Percentiles rank a stretch among this genome's conserved stretches.
phyloP scores from a whole-genome alignment of 2,113 vertebrate genomes.

The Pteruthius melanotis region DNA sequence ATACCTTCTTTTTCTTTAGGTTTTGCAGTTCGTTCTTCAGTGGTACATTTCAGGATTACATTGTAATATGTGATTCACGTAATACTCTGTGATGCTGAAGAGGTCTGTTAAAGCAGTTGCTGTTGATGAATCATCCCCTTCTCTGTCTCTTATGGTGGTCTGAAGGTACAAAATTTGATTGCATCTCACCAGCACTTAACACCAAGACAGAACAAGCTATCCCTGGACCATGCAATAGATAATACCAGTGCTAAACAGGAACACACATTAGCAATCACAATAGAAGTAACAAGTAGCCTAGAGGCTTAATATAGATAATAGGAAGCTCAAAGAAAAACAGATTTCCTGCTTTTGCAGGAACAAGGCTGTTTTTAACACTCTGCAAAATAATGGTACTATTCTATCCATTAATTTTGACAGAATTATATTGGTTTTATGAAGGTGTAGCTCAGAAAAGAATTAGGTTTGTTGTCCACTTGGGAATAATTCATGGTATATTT shows the following conservation, averaged over 20 bases:
- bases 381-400: not conserved
- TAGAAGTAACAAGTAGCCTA: conserved; percentile 36
- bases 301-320: conserved; percentile 37
- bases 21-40: not conserved
- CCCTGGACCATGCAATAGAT: not conserved
- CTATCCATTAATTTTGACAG: not conserved
- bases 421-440: conserved; percentile 7
- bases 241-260: not conserved
- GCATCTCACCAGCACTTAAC: not conserved
- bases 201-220: not conserved
- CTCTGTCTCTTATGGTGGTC: not conserved
- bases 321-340: not conserved
- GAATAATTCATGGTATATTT: not conserved
- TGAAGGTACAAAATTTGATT: conserved; percentile 41
- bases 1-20: not conserved
- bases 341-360: not conserved
- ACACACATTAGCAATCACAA: conserved; percentile 8
- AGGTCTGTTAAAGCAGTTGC: conserved; percentile 16
- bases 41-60: not conserved
- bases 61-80: not conserved
- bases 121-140: conserved; percentile 27
- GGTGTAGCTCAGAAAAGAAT: conserved; percentile 10
- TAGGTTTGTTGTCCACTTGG: conserved; percentile 3
- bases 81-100: not conserved
- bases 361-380: not conserved